Conservation (phyloP, 2,113 vertebrate genomes). For the Periophthalmodon schlosseri region DNA sequence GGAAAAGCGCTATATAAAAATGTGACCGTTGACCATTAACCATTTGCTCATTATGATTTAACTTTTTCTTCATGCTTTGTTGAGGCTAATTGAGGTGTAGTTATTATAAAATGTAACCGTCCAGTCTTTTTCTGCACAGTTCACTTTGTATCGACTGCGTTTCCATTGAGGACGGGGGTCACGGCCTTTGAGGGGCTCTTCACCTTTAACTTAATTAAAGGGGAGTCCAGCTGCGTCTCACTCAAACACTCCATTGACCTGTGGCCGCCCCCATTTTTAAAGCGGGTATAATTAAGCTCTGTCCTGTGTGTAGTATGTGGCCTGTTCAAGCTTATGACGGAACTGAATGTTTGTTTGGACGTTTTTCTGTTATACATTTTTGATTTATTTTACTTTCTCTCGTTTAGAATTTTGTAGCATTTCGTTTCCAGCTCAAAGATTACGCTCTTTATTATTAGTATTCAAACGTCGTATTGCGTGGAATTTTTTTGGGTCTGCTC, state of each 20-base stretch:
- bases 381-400: no score
- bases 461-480: no score
- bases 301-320: background rate
- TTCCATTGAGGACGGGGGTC: conserved; percentile 15
- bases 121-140: conserved; percentile 14
- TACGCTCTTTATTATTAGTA: no score
- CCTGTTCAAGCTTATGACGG: background rate
- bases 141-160: conserved; percentile 18
- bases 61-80: no score
- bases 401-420: no score
- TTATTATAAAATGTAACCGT: background rate
- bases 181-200: conserved; percentile 13
- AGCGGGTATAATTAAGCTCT: conserved; percentile 1
- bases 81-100: no score
- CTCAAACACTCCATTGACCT: conserved; percentile 15
- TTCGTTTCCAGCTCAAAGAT: no score
- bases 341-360: conserved; percentile 31
- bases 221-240: conserved; percentile 22
- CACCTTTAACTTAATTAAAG: conserved; percentile 39
- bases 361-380: no score
- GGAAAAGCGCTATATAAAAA: no score
- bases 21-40: no score
- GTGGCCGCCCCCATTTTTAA: conserved; percentile 6
- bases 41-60: no score
- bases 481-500: no score